Base-by-base conservation (phyloP, 2,888 invertebrate species). In the Cryptus armator region DNA sequence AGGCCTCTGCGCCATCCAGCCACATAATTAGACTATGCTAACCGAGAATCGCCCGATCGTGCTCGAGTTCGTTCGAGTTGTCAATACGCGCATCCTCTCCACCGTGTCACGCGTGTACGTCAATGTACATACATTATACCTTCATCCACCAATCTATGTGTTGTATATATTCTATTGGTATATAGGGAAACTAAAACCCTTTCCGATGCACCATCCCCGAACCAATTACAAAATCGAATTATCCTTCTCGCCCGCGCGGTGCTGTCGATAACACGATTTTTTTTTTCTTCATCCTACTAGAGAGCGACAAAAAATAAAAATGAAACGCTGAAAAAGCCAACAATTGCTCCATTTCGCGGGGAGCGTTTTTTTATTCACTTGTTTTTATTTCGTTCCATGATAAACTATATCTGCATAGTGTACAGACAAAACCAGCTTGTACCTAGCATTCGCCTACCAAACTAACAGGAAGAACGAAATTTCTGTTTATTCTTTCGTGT, bases 211-310 rank as follows among this genome's bases (percentile, higher is more conserved):
- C 44, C 43, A 37, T 59, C 16, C 70, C 75, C 44, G 56, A 77
- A 77, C 76, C 71, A 82, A 82, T 82, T 82, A 82, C 77, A 82
- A 82, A 77, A 82, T 82, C 82, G 77, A 82, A 82, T 82, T 82
- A 82, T 77, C 64, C 44, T 66, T 64, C 48, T 71, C 66, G 71
- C 77, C 67, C 71, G 66, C 46, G 53, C 37, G 37, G 37, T 37
- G 51, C 82, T 77, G 82, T 82, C 82, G 82, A 82, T 82, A 77
- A 82, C 71, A 66, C 66, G 56, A 24, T 24, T 24, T 67, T 77
- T 82, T 82, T 76, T 82, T 82, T 53, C 19, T 5, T 48, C 19
- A 24, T 37, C 48, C 24, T 44, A 32, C 56, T 44, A 12, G 43
- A 76, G 66, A 9, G 29, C 9, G 66, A 46, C 19, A n/a, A 2